These are phyloP conservation scores for Pantherophis vulpinus DNA, from an alignment of 2,797 vertebrate species.

Conservation along the genomic window DNA sequence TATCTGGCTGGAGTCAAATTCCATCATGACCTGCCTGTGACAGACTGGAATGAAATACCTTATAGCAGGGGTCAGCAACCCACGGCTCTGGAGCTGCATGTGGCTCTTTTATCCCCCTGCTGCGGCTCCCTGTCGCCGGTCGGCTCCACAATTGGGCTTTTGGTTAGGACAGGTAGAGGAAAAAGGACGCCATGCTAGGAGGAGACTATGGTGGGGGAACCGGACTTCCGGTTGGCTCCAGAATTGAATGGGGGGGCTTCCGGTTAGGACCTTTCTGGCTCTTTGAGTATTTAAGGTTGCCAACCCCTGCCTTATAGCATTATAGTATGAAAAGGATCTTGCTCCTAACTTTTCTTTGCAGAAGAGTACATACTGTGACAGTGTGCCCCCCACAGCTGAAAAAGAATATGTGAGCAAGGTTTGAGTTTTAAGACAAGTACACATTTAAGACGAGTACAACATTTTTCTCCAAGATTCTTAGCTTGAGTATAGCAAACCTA, in stretches of 20 bases:
- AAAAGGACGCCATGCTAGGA: no score
- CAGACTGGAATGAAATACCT: fast-evolving
- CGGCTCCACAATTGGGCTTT: no score
- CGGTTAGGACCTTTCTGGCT: no score
- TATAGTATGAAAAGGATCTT: background rate
- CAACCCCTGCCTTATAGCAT: background rate
- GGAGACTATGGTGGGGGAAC: no score
- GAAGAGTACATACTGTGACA: background rate
- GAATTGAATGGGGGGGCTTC: no score
- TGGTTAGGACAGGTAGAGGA: no score
- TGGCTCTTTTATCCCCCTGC: no score
- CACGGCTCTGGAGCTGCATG: no score
- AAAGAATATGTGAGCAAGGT: background rate
- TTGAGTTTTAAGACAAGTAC: background rate
- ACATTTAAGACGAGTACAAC: background rate
- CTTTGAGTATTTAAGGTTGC: no score
- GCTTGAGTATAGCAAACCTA: background rate
- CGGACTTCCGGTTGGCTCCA: no score
- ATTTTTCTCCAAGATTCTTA: background rate
- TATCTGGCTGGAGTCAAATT: background rate
- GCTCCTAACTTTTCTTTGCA: background rate
- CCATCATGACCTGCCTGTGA: background rate
- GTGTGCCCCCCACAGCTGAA: background rate
- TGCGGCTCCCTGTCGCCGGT: no score
- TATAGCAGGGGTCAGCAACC: no score